Evolutionary conservation across 2,797 vertebrate genomes (phyloP), one percentile per base, ranked within the genome.

Genomic region (Syndactyla subalaris): DNA sequence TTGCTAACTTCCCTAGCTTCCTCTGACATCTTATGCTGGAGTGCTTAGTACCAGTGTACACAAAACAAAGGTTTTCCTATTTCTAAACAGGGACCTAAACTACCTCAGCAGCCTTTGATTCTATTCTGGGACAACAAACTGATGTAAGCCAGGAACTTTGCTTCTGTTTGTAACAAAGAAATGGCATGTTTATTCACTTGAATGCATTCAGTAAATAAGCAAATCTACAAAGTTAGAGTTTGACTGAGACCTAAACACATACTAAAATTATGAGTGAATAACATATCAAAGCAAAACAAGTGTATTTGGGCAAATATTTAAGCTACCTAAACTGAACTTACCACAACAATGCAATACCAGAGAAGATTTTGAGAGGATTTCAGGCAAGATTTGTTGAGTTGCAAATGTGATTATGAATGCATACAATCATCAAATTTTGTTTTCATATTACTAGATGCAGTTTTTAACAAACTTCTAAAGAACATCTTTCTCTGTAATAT

Each of bases 41-140:
- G 49, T 59, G 34, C 14, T 89, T 52, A 58, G 34, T 79, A 78
- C 43, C 68, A 83, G 43, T 46, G 71, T 30, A 84, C 38, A 63
- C 68, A 92, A 87, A 93, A 95, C 93, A 95, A 96, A 94, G 79
- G 80, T 48, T 83, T 97, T 96, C 95, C 92, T 95, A 72, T 93
- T 93, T 95, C 85, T 97, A 96, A 95, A 92, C 27, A 93, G 90
- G 62, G 77, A 74, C 65, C 46, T 73, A 83, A 89, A 79, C 74
- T 91, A 93, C 75, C 54, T 90, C 92, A 94, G 76, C 75, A 85
- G 85, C 72, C 89, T 95, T 95, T 95, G 89, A 95, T 90, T 92
- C 85, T 95, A 88, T 96, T 94, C 92, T 70, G 38, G 82, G 77
- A 75, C 61, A 91, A 88, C 15, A 82, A 62, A 48, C 29, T 80